Base-by-base conservation (phyloP, 1,140 invertebrate genomes). In the Proctacanthus coquilletti region DNA sequence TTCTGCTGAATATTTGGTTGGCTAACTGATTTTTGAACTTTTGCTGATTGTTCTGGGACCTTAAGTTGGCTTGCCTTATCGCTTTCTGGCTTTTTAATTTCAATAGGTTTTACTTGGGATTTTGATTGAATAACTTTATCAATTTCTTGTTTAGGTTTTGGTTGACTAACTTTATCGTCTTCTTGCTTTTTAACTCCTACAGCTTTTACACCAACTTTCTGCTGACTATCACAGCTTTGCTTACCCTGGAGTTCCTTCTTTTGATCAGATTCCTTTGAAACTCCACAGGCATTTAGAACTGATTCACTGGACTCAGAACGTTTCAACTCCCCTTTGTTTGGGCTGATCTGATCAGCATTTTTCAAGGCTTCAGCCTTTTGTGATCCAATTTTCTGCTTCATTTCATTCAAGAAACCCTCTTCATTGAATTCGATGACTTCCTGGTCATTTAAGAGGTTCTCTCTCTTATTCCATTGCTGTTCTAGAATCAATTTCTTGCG, bases 401-500 rank as follows among this genome's bases (percentile, higher is more conserved):
- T 4, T 8, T 21, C 18, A 11, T 19, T 23, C 4, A 18, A 25
- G 1, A 37, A 23, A 34, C 40, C 40, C 13, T n/a, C n/a, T n/a
- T n/a, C n/a, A n/a, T n/a, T 31, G 18, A 21, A 10, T 4, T 18
- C 37, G 4, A 32, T 36, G 9, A 8, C 11, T 14, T 36, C 19
- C 6, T 21, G 5, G 18, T n/a, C n/a, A n/a, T n/a, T n/a, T n/a
- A 34, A 13, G 13, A 41, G 23, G 5, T 21, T 20, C 25, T 42
- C 42, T 9, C 21, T 14, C 23, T 36, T 44, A 15, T 43, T 6
- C 40, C 39, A 36, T 13, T 41, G 34, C 6, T 21, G 32, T 14
- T 56, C 54, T 11, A 19, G 33, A 6, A 47, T 15, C 10, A 42
- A 40, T 42, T 60, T 52, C 15, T 57, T 57, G 11, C 57, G 52